A percentile compares a stretch with the other conserved stretches of the same genome.
phyloP scores from a whole-genome alignment of 1,140 invertebrate genomes.

The Helicoverpa zea region DNA sequence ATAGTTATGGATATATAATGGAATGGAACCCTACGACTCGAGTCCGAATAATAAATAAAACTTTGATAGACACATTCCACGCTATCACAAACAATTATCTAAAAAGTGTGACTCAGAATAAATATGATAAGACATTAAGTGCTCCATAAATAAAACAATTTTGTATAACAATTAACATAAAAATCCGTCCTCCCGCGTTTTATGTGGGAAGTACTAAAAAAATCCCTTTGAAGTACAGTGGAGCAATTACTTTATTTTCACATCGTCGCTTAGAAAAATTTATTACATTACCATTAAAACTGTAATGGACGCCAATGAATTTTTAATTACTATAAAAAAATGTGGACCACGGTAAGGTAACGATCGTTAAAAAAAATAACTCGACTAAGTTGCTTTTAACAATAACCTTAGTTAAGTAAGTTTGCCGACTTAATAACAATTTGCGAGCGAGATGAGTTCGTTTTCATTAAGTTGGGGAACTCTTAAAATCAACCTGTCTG shows the following conservation, averaged over 20 bases:
- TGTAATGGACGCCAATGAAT: conserved; percentile 33
- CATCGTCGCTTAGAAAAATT: conserved; percentile 24
- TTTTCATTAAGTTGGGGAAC: conserved; percentile 22
- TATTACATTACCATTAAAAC: conserved; percentile 40
- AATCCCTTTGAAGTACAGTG: conserved; percentile 20
- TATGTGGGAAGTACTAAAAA: conserved; percentile 1
- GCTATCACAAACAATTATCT: no score
- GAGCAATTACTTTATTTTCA: conserved; percentile 30
- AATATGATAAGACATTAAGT: background rate
- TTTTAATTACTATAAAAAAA: conserved; percentile 37
- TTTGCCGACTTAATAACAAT: conserved; percentile 39
- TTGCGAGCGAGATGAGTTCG: conserved; percentile 33
- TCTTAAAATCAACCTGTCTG: conserved; percentile 26
- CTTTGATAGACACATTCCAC: no score
- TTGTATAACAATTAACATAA: conserved; percentile 20
- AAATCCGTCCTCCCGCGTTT: conserved; percentile 8
- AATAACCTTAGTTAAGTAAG: conserved; percentile 34
- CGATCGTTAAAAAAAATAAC: conserved; percentile 18
- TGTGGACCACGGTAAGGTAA: conserved; percentile 24
- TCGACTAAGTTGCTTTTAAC: conserved; percentile 18
- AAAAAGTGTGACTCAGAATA: no score
- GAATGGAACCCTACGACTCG: background rate
- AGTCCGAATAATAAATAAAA: no score
- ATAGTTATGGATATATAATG: background rate
- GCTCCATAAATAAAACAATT: conserved; percentile 1